These are phyloP conservation scores for Agonum fuliginosum DNA, from an alignment of 2,888 invertebrate species.

Conservation along the genomic window DNA sequence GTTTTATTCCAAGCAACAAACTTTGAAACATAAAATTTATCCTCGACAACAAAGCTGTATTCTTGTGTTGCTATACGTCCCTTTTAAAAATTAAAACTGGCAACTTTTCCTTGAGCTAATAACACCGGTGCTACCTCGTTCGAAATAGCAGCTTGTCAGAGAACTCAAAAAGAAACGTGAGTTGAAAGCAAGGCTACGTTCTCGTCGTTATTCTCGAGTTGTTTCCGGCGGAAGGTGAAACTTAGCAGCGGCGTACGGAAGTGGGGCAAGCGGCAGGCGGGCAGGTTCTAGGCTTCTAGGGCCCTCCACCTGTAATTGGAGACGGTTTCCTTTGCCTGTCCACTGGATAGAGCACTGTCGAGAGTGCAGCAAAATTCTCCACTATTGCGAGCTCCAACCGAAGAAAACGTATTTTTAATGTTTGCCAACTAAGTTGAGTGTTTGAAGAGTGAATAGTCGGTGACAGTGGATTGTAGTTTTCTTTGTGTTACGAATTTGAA, in stretches of 20 bases:
- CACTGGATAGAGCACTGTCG: background rate
- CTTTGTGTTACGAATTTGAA: conserved; percentile 33
- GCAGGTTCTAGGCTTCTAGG: too few species aligned
- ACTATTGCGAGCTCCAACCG: background rate
- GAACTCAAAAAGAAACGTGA: conserved; percentile 19
- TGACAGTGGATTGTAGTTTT: conserved; percentile 28
- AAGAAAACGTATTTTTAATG: conserved; percentile 46
- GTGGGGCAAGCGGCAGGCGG: background rate
- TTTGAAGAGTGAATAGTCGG: conserved; percentile 35
- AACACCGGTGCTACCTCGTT: background rate
- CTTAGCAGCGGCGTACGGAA: conserved; percentile 32
- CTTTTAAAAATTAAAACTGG: conserved; percentile 34
- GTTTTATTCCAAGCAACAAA: conserved; percentile 21
- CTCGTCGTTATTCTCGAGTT: conserved; percentile 44
- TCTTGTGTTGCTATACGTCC: background rate
- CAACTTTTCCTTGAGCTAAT: conserved; percentile 20
- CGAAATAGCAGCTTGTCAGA: conserved; percentile 40
- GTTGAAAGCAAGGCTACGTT: background rate
- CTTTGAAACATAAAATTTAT: conserved; percentile 22
- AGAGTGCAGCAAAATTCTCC: background rate
- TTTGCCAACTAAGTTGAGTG: conserved; percentile 40
- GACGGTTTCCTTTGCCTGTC: conserved; percentile 24
- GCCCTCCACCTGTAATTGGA: conserved; percentile 46
- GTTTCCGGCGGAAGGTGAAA: conserved; percentile 46
- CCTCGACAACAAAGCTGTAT: background rate